phyloP scores from a whole-genome alignment of 2,797 vertebrate genomes.

The Pseudocheirus occidentalis region DNA sequence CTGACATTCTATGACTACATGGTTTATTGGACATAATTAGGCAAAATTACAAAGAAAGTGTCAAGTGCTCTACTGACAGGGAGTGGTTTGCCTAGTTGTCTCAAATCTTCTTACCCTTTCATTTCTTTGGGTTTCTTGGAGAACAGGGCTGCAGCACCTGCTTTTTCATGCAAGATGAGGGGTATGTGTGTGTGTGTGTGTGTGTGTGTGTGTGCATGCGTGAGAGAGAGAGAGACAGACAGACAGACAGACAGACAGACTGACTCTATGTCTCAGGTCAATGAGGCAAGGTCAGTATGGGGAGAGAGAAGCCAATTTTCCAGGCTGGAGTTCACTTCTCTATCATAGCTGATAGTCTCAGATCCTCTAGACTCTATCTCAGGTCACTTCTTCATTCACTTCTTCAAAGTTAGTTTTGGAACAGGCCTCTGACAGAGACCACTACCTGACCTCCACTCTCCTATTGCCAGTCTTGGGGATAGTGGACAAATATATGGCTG shows the following conservation, averaged over 20 bases:
- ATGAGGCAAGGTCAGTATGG: not conserved
- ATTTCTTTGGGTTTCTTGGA: not conserved
- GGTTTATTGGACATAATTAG: not conserved
- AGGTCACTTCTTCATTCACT: not conserved
- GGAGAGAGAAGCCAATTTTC: not conserved
- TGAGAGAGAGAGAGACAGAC: too few relatives aligned
- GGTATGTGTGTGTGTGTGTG: not conserved
- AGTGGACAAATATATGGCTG: not conserved
- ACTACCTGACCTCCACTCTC: not conserved
- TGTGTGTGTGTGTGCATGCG: not conserved
- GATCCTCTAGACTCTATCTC: not conserved
- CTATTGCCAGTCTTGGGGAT: not conserved
- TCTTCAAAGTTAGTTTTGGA: not conserved
- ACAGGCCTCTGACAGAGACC: not conserved
- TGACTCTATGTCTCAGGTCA: not conserved
- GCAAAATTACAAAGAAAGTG: not conserved
- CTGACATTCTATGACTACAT: not conserved
- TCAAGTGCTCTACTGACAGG: not conserved
- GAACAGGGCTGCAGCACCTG: not conserved
- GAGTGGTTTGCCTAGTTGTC: not conserved
- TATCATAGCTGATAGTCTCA: not conserved
- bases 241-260: not conserved
- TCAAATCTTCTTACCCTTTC: not conserved
- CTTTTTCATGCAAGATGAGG: not conserved
- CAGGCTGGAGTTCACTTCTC: not conserved